These are phyloP conservation scores for Urocolius indicus DNA, from an alignment of 2,113 vertebrate species.

Conservation along the genomic window DNA sequence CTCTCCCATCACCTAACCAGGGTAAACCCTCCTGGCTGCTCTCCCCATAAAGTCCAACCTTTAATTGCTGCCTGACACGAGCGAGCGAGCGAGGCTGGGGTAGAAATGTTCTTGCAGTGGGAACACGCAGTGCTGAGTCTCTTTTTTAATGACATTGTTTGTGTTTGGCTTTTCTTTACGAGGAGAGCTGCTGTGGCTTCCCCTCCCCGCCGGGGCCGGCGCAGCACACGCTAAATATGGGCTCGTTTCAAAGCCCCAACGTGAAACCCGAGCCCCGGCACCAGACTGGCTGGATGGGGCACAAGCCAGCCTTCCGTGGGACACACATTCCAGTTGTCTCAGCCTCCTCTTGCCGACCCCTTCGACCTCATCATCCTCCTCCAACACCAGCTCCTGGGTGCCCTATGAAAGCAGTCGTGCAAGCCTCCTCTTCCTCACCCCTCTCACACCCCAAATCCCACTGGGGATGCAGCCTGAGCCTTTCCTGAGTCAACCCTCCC, in stretches of 20 bases:
- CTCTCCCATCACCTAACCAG: neutral
- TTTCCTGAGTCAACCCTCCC: neutral
- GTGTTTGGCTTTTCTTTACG: slow-evolving; percentile 70
- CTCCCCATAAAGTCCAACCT: neutral
- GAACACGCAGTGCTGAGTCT: slow-evolving; percentile 74
- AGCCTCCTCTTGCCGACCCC: slow-evolving; percentile 51
- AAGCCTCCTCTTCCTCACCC: neutral
- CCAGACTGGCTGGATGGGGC: slow-evolving; percentile 90
- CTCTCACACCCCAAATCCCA: neutral
- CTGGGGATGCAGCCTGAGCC: neutral
- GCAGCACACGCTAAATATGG: slow-evolving; percentile 87
- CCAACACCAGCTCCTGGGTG: neutral
- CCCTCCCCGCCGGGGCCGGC: slow-evolving; percentile 38
- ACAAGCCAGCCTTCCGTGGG: slow-evolving; percentile 77
- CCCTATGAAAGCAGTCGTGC: too few relatives aligned
- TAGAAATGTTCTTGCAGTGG: slow-evolving; percentile 66
- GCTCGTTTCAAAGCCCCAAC: slow-evolving; percentile 75
- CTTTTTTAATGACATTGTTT: slow-evolving; percentile 76
- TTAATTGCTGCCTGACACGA: slow-evolving; percentile 46
- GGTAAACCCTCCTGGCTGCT: neutral
- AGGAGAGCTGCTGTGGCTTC: slow-evolving; percentile 61
- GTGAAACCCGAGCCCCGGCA: slow-evolving; percentile 90
- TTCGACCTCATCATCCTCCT: neutral
- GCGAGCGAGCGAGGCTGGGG: slow-evolving; percentile 57
- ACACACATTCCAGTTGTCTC: slow-evolving; percentile 74